Evolutionary conservation across 2,113 vertebrate genomes (phyloP), one percentile per base, ranked within the genome.

Genomic region (Tichodroma muraria): DNA sequence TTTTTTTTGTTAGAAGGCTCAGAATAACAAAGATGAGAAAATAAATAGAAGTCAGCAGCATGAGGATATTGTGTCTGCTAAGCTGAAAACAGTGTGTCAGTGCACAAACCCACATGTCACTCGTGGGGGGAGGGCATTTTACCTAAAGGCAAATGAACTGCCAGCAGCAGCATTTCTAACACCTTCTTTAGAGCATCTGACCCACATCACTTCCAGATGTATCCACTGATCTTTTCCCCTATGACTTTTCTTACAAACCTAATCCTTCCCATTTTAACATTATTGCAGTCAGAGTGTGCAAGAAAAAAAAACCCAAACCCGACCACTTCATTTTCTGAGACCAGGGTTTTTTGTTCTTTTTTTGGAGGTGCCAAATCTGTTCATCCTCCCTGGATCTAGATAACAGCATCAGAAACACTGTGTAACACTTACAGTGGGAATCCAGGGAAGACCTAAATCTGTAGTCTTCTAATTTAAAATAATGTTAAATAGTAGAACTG

Each of bases 341-440:
- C 66, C 69, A 68, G 73, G 49, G 23, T 15, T 95, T 97, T 95
- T 93, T 86, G 73, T 93, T 92, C 83, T 94, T 94, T 96, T 95
- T 95, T 83, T 93, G 82, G 92, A 93, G 72, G 72, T 92, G 80
- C 85, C 80, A 96, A 90, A 92, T 96, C 88, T 94, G 90, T 86
- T 93, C 85, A 71, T 94, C 57, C 59, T 93, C n/a, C n/a, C 65
- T 93, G 82, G 65, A 95, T 90, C 68, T 49, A 84, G 89, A 49
- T 80, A 94, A 71, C 91, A 65, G 89, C 87, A 52, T 81, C 85
- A 88, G 94, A 95, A 95, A 90, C 76, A 60, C 90, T 22, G 88
- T 91, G 83, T 91, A 94, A 93, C 94, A 79, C 90, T 92, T 91
- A 60, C 68, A 19, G 57, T 81, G 88, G 85, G 69, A 95, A 91